Base-by-base conservation (phyloP, 2,888 invertebrate genomes). In the Stegophylla sp. region DNA sequence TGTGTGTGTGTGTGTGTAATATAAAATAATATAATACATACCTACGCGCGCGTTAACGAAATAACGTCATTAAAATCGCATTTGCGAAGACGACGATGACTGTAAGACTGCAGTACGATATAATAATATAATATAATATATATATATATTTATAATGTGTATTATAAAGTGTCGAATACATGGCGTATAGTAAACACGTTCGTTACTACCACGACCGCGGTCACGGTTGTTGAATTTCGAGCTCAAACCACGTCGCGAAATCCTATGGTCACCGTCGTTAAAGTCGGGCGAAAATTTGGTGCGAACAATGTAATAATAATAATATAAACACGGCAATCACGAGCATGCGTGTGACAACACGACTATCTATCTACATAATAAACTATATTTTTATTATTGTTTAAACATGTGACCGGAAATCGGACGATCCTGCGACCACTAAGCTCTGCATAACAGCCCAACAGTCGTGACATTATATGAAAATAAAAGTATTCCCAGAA, bases 11-110 rank as follows among this genome's bases (percentile, higher is more conserved):
- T 41, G 7, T 66, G 12, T 34, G 13, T 1, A 9, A 0, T 61
- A 17, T 61, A 13, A 17, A 34, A 15, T 28, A 9, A 34, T 63
- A 63, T 12, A 12, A 15, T n/a, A 51, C n/a, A 17, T 3, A 28
- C 34, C 20, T 20, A 23, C 15, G 45, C 74, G 74, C 9, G 67
- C 43, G 56, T 76, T 76, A 74, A 53, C 63, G 43, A 64, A 75
- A 74, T 75, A 66, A 67, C 67, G 67, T 67, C 77, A 28, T 77
- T 77, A 77, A 77, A 77, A 77, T 77, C 77, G 45, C 67, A 77
- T 77, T 77, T 77, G 66, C 28, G 34, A 34, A 53, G 67, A 34
- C 45, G 43, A 26, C n/a, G 43, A 77, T 43, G 43, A 51, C 48
- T n/a, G 13, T 51, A 20, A 5, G 34, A 34, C 53, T n/a, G 53